Evolutionary conservation across 2,797 vertebrate genomes (phyloP), one percentile per base, ranked within the genome.

Genomic region (Siniperca obscura): DNA sequence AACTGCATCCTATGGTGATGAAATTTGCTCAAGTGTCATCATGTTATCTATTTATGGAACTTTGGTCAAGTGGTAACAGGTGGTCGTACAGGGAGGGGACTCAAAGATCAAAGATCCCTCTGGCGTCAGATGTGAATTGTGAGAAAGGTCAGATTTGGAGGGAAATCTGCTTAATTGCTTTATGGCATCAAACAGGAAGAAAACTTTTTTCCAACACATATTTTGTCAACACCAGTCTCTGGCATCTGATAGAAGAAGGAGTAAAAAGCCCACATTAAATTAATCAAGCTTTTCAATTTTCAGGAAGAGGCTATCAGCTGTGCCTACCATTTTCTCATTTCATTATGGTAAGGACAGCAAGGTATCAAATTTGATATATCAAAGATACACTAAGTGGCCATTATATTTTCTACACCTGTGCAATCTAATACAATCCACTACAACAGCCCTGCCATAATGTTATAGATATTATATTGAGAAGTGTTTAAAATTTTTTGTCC

Each of bases 121-220:
- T 36, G 21, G 38, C 46, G 6, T 75, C 52, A 56, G 62, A 69
- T 56, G n/a, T 70, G 8, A 75, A 38, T 46, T 34, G 19, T 30
- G 2, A 73, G 13, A 17, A 22, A 67, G 21, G 52, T 75, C 25
- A n/a, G 5, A 56, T 21, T 66, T 25, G 8, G 9, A 36, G 27
- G 3, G 7, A 27, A 50, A 46, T 61, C 19, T 44, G 25, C 22
- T 50, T 71, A 21, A 65, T 34, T 40, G 13, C 7, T 65, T 78
- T 16, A 38, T 62, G 16, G 13, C 21, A 27, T 57, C n/a, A 50
- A 46, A 36, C 7, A 48, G 12, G 22, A 38, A 50, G 38, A 46
- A 12, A 61, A 30, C 3, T 3, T 46, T 19, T 71, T 30, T 30
- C 2, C 27, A 30, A 30, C 27, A 30, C 27, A 30, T 30, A 1